Percentiles rank a stretch among this genome's conserved stretches.
Evolutionary conservation across 30 jellyfish, hydroid and myxozoan species (phyloP).

Genomic region (Hydra vulgaris): DNA sequence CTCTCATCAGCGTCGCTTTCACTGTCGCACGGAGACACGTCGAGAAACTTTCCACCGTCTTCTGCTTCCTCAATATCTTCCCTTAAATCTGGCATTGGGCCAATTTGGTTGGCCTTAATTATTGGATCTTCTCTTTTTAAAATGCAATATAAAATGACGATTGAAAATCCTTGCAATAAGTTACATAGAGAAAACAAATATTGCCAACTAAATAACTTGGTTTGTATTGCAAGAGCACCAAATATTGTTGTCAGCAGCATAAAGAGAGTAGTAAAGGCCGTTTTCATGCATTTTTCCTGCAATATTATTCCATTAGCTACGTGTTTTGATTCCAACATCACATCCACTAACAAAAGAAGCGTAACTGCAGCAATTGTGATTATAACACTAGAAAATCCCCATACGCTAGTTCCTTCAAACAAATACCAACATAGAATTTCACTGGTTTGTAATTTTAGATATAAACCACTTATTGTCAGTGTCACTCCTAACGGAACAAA

Average conservation of each 20-base stretch:
- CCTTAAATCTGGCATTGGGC: slow-evolving; percentile 18
- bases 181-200: slow-evolving; percentile 75
- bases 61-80: slow-evolving; percentile 17
- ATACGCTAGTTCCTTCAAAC: slow-evolving; percentile 71
- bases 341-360: slow-evolving; percentile 32
- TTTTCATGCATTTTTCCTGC: slow-evolving; percentile 74
- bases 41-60: slow-evolving; percentile 7
- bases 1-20: too few relatives aligned
- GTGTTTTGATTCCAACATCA: slow-evolving; percentile 50
- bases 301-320: slow-evolving; percentile 55
- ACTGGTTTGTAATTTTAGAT: slow-evolving; percentile 27
- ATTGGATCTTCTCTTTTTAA: slow-evolving; percentile 74
- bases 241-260: slow-evolving; percentile 59
- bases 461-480: slow-evolving; percentile 67
- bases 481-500: slow-evolving; percentile 83
- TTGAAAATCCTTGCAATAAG: slow-evolving; percentile 71
- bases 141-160: slow-evolving; percentile 62
- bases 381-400: slow-evolving; percentile 92
- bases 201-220: slow-evolving; percentile 55
- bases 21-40: slow-evolving; percentile 7
- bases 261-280: slow-evolving; percentile 62
- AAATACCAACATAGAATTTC: slow-evolving; percentile 88
- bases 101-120: slow-evolving; percentile 29
- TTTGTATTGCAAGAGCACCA: slow-evolving; percentile 70
- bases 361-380: slow-evolving; percentile 63